Conservation (phyloP, 2,888 invertebrate genomes). For the Rhopalosiphum nymphaeae region DNA sequence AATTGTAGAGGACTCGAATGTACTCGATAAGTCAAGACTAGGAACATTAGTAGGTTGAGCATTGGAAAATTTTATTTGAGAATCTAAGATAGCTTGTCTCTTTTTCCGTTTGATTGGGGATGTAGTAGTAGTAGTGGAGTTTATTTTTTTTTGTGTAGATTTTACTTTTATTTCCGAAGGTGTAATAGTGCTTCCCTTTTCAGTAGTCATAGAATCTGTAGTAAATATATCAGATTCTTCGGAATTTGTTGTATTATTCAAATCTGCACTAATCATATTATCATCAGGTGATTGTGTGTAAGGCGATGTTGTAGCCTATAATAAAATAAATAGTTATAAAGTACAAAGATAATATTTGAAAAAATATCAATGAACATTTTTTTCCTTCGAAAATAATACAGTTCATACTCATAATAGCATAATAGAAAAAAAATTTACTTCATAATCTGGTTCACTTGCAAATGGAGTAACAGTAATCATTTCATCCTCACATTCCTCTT, state of each 20-base stretch:
- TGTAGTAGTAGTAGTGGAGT: background rate
- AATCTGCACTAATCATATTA: background rate
- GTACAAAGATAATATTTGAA: background rate
- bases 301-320: constrained; percentile 13
- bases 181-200: background rate
- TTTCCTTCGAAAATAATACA: background rate
- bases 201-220: background rate
- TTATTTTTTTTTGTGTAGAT: background rate
- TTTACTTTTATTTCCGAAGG: background rate
- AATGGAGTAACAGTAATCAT: constrained; percentile 70
- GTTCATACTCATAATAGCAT: background rate
- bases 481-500: constrained; percentile 73
- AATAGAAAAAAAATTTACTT: constrained; percentile 32
- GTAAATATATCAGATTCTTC: background rate
- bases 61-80: background rate
- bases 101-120: constrained; percentile 25
- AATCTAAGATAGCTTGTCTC: constrained; percentile 10
- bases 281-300: constrained; percentile 1
- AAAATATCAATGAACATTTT: too few relatives aligned
- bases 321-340: background rate
- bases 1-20: background rate
- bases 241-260: background rate
- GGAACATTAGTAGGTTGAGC: constrained; percentile 21
- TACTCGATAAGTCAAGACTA: constrained; percentile 30
- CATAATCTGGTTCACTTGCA: constrained; percentile 68